A percentile compares a stretch with the other conserved stretches of the same genome.
phyloP scores from a whole-genome alignment of 2,888 invertebrate species.

The Drosophila mimetica region DNA sequence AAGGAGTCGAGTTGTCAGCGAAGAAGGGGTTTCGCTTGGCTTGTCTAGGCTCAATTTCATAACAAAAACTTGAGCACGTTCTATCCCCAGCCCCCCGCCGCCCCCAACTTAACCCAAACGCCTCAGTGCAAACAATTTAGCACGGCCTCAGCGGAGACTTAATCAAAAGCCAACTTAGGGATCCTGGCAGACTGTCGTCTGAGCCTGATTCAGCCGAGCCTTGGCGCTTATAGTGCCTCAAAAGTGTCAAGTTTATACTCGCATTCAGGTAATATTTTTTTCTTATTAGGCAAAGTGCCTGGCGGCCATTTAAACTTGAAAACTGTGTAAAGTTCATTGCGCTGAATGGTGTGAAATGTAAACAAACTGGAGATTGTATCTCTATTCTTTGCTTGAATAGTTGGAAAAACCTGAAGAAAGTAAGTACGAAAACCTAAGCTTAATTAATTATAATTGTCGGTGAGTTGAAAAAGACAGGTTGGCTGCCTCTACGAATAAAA shows the following conservation, averaged over 20 bases:
- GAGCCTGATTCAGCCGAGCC: constrained; percentile 1
- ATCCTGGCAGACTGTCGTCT: constrained; percentile 29
- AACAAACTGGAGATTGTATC: constrained; percentile 26
- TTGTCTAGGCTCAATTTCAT: constrained; percentile 76
- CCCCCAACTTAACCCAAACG: constrained; percentile 46
- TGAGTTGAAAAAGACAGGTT: too few relatives aligned
- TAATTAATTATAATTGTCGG: background rate
- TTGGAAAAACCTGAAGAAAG: background rate
- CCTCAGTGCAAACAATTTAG: constrained; percentile 77
- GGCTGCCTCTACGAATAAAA: too few relatives aligned
- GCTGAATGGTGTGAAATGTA: constrained; percentile 59
- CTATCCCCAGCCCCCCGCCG: constrained; percentile 17
- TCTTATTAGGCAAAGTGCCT: constrained; percentile 75
- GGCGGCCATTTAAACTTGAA: constrained; percentile 72
- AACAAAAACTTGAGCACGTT: constrained; percentile 79
- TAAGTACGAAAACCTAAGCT: background rate
- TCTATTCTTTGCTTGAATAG: constrained; percentile 12
- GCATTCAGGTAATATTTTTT: constrained; percentile 28
- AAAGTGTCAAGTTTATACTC: constrained; percentile 47
- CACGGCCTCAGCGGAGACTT: constrained; percentile 74
- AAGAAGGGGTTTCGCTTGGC: constrained; percentile 17
- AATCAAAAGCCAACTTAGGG: constrained; percentile 72
- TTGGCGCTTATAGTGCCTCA: constrained; percentile 24
- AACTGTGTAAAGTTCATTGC: constrained; percentile 75
- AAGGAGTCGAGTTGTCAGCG: constrained; percentile 34